Evolutionary conservation across 2,888 invertebrate genomes (phyloP), one percentile per base, ranked within the genome.

Genomic region (Drosophila anceps): DNA sequence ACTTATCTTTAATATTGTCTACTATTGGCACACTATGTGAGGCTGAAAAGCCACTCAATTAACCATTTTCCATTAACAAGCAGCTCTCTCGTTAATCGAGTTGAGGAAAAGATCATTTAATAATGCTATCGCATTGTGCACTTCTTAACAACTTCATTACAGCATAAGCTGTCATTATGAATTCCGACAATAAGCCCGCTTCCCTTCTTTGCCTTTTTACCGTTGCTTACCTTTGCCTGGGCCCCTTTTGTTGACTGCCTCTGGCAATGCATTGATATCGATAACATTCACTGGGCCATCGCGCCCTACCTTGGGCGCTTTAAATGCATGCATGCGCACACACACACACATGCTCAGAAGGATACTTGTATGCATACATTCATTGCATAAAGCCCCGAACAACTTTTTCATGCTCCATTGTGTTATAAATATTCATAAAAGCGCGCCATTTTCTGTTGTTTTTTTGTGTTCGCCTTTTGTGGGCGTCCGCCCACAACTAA

Each of bases 401-500:
- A 88, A 88, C 76, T 85, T 85, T 88, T 88, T 81, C 73, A 88
- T 88, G 80, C 84, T 84, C 72, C 89, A 89, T 89, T 85, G 80
- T 82, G 87, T 87, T 89, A 89, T 85, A 85, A 85, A 85, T 89
- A 89, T 85, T 85, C 89, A 89, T 89, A 89, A 89, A 89, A 79
- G 65, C 54, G 71, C 62, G 48, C 58, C 33, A 66, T 60, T 75
- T 69, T 69, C 65, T 69, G 31, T 35, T 33, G 15, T 51, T 51
- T 44, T 57, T 10, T 20, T 67, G 68, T 82, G n/a, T 24, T 72
- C 35, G 29, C 29, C 44, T 51, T 39, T 79, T 76, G 76, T 58
- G 72, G 50, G 35, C 39, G 44, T 61, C 63, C 70, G 68, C 69
- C 77, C 73, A 61, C 75, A 76, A 73, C 82, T 84, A 81, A 76